Evolutionary conservation across 2,113 vertebrate species (phyloP), one percentile per base, ranked within the genome.

Genomic region (Malurus alboscapulatus): DNA sequence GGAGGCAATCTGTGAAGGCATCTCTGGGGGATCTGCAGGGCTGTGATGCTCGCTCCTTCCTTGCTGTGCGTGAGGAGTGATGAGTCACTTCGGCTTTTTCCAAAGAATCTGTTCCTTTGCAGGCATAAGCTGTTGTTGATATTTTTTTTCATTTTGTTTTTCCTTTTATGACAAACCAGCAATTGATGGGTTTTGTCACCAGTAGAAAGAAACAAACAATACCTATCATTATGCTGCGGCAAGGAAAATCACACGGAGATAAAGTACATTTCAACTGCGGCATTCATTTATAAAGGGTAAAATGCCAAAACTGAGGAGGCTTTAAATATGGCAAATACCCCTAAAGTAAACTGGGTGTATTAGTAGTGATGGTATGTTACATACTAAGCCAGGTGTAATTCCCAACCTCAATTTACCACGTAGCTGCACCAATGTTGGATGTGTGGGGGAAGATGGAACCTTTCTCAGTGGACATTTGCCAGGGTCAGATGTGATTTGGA

Each of bases 121-220:
- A 87, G 51, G 27, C 71, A 51, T 82, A 82, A 79, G 50, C 44
- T 44, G 62, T 58, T 66, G 86, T 61, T 73, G 63, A 19, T 80
- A n/a, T 24, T 20, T 76, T 61, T 79, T 84, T 87, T 22, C 45
- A 19, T 40, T 65, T 72, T 62, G 34, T 90, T 86, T 92, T 91
- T 83, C 67, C 22, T 71, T 90, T 71, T 38, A 66, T 48, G 89
- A 44, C 87, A 87, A 92, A 85, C 66, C n/a, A 55, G 74, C 34
- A 80, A 50, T 66, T 55, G 67, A 32, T 63, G 63, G 21, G 17
- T 25, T 92, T 93, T 92, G 67, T 92, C 61, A 74, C 19, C 47
- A 14, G 30, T 45, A 58, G n/a, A 80, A 85, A 93, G 85, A 88
- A 91, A 88, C 50, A 95, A 79, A 79, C 54, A 90, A 80, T 92